These are phyloP conservation scores for Aspidoscelis tigris DNA, from an alignment of 2,113 vertebrate genomes.

Conservation along the genomic window DNA sequence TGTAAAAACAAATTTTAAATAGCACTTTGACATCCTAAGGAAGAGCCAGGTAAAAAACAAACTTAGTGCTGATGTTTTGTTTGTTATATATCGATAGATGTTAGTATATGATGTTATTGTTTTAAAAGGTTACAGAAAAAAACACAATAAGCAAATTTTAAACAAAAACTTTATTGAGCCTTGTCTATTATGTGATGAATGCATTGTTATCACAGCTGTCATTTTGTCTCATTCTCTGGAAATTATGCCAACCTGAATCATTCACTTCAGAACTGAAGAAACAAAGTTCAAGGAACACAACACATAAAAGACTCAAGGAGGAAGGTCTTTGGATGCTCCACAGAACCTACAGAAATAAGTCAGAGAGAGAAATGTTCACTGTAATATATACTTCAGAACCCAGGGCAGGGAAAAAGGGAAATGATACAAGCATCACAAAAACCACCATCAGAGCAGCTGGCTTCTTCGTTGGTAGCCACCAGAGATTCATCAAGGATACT, in stretches of 20 bases:
- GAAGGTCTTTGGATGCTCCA: conserved; percentile 7
- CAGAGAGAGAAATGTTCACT: conserved; percentile 14
- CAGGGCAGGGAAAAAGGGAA: not conserved
- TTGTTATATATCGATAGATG: too few species aligned
- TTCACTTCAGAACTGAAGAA: conserved; percentile 6
- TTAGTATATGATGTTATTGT: too few species aligned
- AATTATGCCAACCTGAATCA: not conserved
- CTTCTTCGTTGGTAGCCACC: conserved; percentile 21
- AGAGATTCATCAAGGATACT: conserved; percentile 25
- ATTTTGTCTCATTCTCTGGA: not conserved
- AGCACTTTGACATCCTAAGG: too few species aligned
- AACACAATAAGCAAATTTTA: not conserved
- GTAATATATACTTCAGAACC: not conserved
- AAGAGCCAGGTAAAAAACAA: too few species aligned
- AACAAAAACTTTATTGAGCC: conserved; percentile 18
- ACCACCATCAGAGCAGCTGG: conserved; percentile 2
- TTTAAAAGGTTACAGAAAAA: not conserved
- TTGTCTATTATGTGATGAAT: not conserved
- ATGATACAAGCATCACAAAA: conserved; percentile 19
- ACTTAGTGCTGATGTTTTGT: too few species aligned
- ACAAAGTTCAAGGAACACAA: conserved; percentile 6
- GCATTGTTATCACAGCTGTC: not conserved
- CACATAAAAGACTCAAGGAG: not conserved
- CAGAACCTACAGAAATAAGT: conserved; percentile 20
- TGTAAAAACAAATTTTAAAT: too few species aligned